Evolutionary conservation across 2,113 vertebrate species (phyloP).

Genomic region (Spheniscus mendiculus): DNA sequence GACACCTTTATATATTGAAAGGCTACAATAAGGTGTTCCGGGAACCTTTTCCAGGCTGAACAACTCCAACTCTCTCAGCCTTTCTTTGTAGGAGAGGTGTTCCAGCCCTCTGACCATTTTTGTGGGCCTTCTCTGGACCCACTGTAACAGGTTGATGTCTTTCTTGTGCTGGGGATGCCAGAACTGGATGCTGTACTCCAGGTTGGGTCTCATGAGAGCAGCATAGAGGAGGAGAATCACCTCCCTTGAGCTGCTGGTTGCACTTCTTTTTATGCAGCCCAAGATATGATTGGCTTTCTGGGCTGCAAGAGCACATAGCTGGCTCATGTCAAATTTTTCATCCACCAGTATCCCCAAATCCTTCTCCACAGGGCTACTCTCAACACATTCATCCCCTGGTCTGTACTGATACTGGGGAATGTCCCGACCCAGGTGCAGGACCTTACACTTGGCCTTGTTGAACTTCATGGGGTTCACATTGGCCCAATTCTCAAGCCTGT

Average conservation of each 20-base stretch:
- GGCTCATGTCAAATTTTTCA: background rate
- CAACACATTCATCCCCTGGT: background rate
- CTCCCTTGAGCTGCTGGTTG: background rate
- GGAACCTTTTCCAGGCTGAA: background rate
- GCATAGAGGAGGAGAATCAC: too few species aligned
- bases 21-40: background rate
- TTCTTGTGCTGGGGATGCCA: background rate
- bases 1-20: background rate
- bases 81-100: background rate
- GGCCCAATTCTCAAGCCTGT: background rate
- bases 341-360: background rate
- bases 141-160: background rate
- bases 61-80: background rate
- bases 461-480: background rate
- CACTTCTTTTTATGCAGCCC: background rate
- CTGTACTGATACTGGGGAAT: background rate
- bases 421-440: background rate
- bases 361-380: background rate
- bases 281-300: background rate
- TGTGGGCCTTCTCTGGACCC: background rate
- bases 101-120: background rate
- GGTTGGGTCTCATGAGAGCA: background rate
- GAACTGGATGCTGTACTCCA: background rate
- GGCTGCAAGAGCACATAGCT: background rate
- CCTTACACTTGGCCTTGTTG: background rate